Base-by-base conservation (phyloP, 2,797 vertebrate species). In the Pseudopleuronectes americanus region DNA sequence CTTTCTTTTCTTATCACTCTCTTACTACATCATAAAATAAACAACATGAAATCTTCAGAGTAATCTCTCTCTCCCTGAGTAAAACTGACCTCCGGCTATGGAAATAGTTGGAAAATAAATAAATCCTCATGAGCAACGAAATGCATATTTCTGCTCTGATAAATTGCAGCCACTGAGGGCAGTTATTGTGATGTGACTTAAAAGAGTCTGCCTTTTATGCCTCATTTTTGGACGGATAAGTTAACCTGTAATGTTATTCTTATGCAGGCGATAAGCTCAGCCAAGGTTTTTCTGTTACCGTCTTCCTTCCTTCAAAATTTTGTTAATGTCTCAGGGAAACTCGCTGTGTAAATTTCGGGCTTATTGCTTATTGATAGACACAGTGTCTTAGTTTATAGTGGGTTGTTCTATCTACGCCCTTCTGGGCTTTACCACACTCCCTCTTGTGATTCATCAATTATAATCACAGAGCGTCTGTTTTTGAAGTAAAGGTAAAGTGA, bases 171-270 rank as follows among this genome's bases (percentile, higher is more conserved):
- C 28, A 51, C 49, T 51, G 9, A 70, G 4, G 7, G 21, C 41
- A 51, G 36, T 65, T 70, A 66, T 55, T 70, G 56, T 64, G n/a
- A 71, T 68, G 13, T 8, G 8, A 31, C 41, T 71, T 23, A 19
- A 51, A 41, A 65, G 22, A 56, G 19, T 43, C 13, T 53, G 24
- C 31, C 10, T 61, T 74, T 62, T 52, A 67, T 52, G 60, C 8
- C 2, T 65, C 16, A 14, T 62, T 47, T 58, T 60, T 65, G 36
- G 56, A 83, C 49, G 51, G 69, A 62, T 52, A 55, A 26, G 7
- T 61, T 60, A 55, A 57, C 17, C 4, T 56, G 47, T 58, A n/a
- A 3, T 58, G 54, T 69, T 68, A 70, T 69, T 77, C 47, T 53
- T 52, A 26, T 53, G 48, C 19, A 61, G 71, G 17, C 49, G 55